Percentiles rank a stretch among this genome's conserved stretches.
phyloP scores from a whole-genome alignment of 2,888 invertebrate species.

The Apantesis nais region DNA sequence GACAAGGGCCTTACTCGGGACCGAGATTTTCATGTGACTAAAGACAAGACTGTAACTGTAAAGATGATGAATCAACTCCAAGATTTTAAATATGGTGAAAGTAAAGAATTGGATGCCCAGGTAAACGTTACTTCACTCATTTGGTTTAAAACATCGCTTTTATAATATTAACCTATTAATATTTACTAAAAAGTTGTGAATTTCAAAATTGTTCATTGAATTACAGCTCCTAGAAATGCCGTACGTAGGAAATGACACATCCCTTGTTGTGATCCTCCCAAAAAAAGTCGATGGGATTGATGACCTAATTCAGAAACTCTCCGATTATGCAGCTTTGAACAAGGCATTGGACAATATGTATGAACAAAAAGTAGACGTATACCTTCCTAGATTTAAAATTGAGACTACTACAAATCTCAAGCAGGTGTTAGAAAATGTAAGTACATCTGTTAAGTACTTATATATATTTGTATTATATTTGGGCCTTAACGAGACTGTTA shows the following conservation, averaged over 20 bases:
- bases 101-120: constrained; percentile 67
- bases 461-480: background rate
- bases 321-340: constrained; percentile 66
- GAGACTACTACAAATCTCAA: constrained; percentile 89
- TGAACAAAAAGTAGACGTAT: constrained; percentile 84
- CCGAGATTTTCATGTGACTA: constrained; percentile 87
- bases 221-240: constrained; percentile 89
- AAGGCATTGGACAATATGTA: constrained; percentile 74
- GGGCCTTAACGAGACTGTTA: no score
- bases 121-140: constrained; percentile 44
- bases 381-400: constrained; percentile 92
- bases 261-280: constrained; percentile 91
- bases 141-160: background rate
- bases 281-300: constrained; percentile 87
- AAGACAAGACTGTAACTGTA: constrained; percentile 84
- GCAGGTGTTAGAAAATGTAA: constrained; percentile 86
- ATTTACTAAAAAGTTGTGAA: background rate
- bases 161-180: background rate
- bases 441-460: constrained; percentile 17
- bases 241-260: constrained; percentile 88
- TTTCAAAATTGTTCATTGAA: background rate
- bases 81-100: constrained; percentile 71
- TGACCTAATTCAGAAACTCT: constrained; percentile 86
- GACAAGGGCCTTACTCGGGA: constrained; percentile 79
- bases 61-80: constrained; percentile 88